Evolutionary conservation across 2,888 invertebrate genomes (phyloP), one percentile per base, ranked within the genome.

Genomic region (Notocelia uddmanniana): DNA sequence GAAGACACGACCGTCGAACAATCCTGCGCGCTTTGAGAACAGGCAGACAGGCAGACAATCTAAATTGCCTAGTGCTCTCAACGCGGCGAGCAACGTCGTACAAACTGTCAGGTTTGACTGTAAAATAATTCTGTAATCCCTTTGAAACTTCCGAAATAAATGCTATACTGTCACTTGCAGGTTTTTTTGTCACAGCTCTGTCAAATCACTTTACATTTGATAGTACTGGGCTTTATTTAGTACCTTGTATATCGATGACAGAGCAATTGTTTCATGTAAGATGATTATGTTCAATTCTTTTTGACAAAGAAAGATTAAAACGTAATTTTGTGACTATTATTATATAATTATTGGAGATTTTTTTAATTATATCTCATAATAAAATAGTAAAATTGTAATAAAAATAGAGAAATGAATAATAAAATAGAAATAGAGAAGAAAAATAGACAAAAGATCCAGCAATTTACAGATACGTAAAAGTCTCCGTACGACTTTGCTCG

Each of bases 1-100:
- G 69, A 77, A 75, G 76, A 68, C 80, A 73, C 80, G 82, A 77
- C 84, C 83, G 84, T 81, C 79, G 83, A 80, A 79, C 86, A 86
- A 80, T 75, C 74, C 54, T 84, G 83, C 75, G 83, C 83, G 83
- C 69, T 67, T 64, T 74, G 68, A 72, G 68, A 69, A 79, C 77
- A 60, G 75, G 72, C 69, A 73, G 69, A 73, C 74, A 18, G 52
- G 57, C 74, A 63, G 21, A 41, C 52, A 58, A n/a, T 34, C 58
- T 37, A 19, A 34, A 58, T 58, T 50, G 68, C 48, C 59, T 34
- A 21, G 23, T 34, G 21, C 63, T 57, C 23, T 50, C 55, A 18
- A 18, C 26, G 41, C 18, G 54, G 21, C 60, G 55, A 48, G 48
- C 69, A 58, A 26, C 48, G 55, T 50, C 23, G 69, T 70, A 26